Percentiles rank a stretch among this genome's conserved stretches.
Evolutionary conservation across 2,797 vertebrate genomes (phyloP).

Genomic region (Microctenopoma steveboyesi): DNA sequence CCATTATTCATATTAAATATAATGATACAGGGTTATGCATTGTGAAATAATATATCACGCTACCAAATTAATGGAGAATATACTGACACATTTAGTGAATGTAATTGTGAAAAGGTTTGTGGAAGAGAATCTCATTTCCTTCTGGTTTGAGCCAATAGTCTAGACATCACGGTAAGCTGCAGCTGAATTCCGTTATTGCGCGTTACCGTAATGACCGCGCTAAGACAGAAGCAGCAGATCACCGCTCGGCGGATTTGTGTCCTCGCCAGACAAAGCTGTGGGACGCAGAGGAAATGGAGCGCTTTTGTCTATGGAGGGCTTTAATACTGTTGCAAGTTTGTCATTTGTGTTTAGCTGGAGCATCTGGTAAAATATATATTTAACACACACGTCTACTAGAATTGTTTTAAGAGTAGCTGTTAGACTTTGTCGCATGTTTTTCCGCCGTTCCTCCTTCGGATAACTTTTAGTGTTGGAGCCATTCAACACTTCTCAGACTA

Average conservation of each 20-base stretch:
- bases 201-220: slow-evolving; percentile 39
- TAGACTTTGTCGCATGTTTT: neutral
- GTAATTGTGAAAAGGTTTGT: neutral
- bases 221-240: slow-evolving; percentile 66
- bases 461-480: slow-evolving; percentile 32
- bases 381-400: neutral
- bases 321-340: slow-evolving; percentile 57
- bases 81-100: neutral
- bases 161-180: slow-evolving; percentile 49
- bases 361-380: slow-evolving; percentile 63
- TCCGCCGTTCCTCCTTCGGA: neutral
- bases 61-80: neutral
- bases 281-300: slow-evolving; percentile 71
- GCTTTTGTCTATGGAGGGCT: slow-evolving; percentile 35
- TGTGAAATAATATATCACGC: neutral
- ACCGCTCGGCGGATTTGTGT: slow-evolving; percentile 45
- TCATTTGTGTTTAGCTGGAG: slow-evolving; percentile 37
- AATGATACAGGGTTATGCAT: neutral
- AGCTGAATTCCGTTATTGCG: neutral
- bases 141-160: neutral
- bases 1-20: neutral
- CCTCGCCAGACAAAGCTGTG: slow-evolving; percentile 51
- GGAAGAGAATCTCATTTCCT: slow-evolving; percentile 1
- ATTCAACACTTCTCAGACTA: slow-evolving; percentile 39
- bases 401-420: fast-evolving